These are phyloP conservation scores for Leptopilina clavipes DNA, from an alignment of 1,140 invertebrate genomes.

Conservation along the genomic window DNA sequence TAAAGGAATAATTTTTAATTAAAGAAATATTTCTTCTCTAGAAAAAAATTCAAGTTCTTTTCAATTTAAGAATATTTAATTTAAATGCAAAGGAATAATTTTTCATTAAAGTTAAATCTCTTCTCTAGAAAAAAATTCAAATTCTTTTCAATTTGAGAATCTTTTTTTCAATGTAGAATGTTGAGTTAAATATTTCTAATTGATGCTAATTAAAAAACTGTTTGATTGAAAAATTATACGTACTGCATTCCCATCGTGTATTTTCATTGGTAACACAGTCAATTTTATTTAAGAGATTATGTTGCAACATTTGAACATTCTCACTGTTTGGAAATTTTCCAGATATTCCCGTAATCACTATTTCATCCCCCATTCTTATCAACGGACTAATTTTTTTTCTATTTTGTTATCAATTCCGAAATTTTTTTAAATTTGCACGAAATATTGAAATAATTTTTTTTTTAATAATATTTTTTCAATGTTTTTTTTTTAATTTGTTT, in stretches of 20 bases:
- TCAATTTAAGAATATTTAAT: no score
- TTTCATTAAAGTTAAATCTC: no score
- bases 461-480: background rate
- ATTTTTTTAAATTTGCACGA: background rate
- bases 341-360: conserved; percentile 80
- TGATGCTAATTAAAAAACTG: background rate
- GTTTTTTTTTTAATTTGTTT: no score
- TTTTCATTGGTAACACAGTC: conserved; percentile 80
- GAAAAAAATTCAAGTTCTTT: background rate
- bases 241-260: conserved; percentile 75
- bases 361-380: conserved; percentile 64
- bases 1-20: no score
- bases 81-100: no score
- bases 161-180: no score
- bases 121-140: background rate
- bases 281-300: conserved; percentile 76
- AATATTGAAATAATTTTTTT: background rate
- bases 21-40: no score
- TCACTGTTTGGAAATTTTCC: conserved; percentile 79
- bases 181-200: no score
- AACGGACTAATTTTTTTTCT: background rate
- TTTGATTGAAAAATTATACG: conserved; percentile 41
- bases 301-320: conserved; percentile 77
- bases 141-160: no score
- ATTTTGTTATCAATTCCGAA: no score